Evolutionary conservation across 2,888 invertebrate genomes (phyloP).

Genomic region (Acleris sparsana): DNA sequence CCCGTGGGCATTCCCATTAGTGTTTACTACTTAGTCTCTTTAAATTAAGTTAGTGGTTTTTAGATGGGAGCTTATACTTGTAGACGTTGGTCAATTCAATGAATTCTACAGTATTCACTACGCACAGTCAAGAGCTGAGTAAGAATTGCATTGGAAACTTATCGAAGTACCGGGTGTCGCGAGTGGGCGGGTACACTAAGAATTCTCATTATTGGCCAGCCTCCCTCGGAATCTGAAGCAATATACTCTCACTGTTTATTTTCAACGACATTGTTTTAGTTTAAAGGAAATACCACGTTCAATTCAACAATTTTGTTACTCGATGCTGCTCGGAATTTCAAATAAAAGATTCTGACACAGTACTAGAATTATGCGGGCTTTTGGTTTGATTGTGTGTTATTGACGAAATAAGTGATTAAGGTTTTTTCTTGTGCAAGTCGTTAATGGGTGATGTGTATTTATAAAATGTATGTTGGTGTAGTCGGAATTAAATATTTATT

Average conservation of each 20-base stretch:
- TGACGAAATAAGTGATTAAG: too few species aligned
- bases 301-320: neutral
- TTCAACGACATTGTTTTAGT: slow-evolving; percentile 41
- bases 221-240: slow-evolving; percentile 50
- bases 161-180: neutral
- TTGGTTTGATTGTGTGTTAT: too few species aligned
- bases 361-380: neutral
- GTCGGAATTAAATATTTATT: too few species aligned
- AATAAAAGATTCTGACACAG: neutral
- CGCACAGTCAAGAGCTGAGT: neutral
- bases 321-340: slow-evolving; percentile 2
- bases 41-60: too few species aligned
- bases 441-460: too few species aligned
- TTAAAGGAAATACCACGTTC: slow-evolving; percentile 3
- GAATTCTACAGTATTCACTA: too few species aligned
- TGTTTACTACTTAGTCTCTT: too few species aligned
- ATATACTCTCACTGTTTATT: slow-evolving; percentile 50
- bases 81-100: too few species aligned
- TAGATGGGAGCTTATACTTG: too few species aligned
- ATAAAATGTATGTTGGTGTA: too few species aligned
- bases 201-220: slow-evolving; percentile 60
- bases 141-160: slow-evolving; percentile 12
- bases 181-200: slow-evolving; percentile 44
- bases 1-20: too few species aligned
- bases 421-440: too few species aligned